Base-by-base conservation (phyloP, 1,140 invertebrate genomes). In the Leptinotarsa undecemlineata region DNA sequence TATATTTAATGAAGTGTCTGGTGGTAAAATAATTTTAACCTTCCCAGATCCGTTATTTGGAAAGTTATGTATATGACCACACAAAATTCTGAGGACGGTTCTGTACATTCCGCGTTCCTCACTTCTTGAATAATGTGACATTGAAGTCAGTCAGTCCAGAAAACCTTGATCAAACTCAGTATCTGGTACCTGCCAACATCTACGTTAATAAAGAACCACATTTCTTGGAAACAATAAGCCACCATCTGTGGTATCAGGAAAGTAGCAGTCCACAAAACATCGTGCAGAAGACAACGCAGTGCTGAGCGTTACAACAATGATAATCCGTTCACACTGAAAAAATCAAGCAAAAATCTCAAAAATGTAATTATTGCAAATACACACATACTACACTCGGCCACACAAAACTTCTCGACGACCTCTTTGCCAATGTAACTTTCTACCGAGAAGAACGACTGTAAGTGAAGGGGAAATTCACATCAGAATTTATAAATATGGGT, bases 401-500 rank as follows among this genome's bases (percentile, higher is more conserved):
- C n/a, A 4, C 66, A 14, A 68, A 47, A 14, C 17, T 42, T 19
- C 4, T 68, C 13, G 14, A 68, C 6, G 33, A 68, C 66, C 23
- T 68, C 66, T 68, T 68, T 3, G n/a, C n/a, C 42, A n/a, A 5
- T 68, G 14, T 42, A 42, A 71, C 69, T 71, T 71, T 71, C 69
- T 71, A 71, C 51, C 57, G 19, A 71, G 48, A 71, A 57, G 69
- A 71, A 23, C 69, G 48, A 71, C 57, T 71, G 69, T 60, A 75
- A 75, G 74, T 75, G 74, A 75, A 75, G 74, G 74, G 74, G 67
- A 79, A 79, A 79, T 74, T 72, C n/a, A 73, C 71, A 66, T 76
- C 71, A 78, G 78, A 79, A 78, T 77, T 79, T 79, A 79, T 79
- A 79, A 79, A 79, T 79, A 78, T 76, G 72, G 72, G 74, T 71